Evolutionary conservation across 2,888 invertebrate genomes (phyloP).

Genomic region (Drosophila siamana): DNA sequence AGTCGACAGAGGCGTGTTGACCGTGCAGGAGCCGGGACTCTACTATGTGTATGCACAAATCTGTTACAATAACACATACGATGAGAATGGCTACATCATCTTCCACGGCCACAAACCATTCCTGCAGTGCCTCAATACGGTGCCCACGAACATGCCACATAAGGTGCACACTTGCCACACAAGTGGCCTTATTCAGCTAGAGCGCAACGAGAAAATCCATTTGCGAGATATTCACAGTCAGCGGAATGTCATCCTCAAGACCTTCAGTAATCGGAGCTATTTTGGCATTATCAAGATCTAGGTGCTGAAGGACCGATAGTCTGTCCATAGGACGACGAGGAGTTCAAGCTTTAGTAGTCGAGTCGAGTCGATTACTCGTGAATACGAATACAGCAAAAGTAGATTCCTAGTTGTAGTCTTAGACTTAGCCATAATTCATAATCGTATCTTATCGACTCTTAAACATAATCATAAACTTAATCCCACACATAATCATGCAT

Average conservation of each 20-base stretch:
- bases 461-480: constrained; percentile 11
- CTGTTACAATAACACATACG: constrained; percentile 91
- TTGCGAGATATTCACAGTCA: constrained; percentile 88
- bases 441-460: constrained; percentile 13
- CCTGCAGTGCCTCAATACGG: constrained; percentile 91
- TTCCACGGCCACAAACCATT: constrained; percentile 88
- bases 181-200: constrained; percentile 88
- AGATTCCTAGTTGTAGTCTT: constrained; percentile 51
- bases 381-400: constrained; percentile 56
- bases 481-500: constrained; percentile 21
- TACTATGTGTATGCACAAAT: constrained; percentile 93
- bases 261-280: constrained; percentile 91
- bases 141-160: constrained; percentile 86
- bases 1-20: constrained; percentile 88
- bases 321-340: neutral
- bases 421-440: constrained; percentile 31
- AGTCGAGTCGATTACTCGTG: constrained; percentile 15
- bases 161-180: constrained; percentile 92
- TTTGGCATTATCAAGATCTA: constrained; percentile 90
- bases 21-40: constrained; percentile 90
- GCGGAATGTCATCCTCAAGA: constrained; percentile 85
- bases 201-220: constrained; percentile 88
- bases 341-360: constrained; percentile 22
- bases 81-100: constrained; percentile 91
- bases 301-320: neutral